Base-by-base conservation (phyloP, 2,113 vertebrate genomes). In the Dolichallabes microphthalmus region DNA sequence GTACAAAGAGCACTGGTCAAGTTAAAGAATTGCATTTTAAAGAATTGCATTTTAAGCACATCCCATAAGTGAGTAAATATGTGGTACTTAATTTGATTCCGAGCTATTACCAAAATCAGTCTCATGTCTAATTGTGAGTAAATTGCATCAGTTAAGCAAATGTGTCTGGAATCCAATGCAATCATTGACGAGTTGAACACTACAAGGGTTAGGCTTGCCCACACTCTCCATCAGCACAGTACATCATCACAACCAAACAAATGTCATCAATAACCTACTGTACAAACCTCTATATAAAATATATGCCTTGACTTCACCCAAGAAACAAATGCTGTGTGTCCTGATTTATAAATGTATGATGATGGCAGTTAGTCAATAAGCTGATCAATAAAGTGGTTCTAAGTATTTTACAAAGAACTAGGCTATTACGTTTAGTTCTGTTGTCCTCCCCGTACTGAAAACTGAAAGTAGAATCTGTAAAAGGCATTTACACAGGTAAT, bases 101-200 rank as follows among this genome's bases (percentile, higher is more conserved):
- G 10, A 30, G 3, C 81, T 71, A 30, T 82, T 58, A 32, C 19
- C 2, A 20, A 71, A 71, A 25, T 71, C 64, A 30, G 20, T 55
- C 66, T 39, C 25, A 15, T 55, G 35, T 71, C 20, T 57, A 32
- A 27, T 82, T 55, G 39, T 19, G n/a, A 53, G 27, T 25, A 68
- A 68, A 53, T 20, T 58, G 55, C 20, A 60, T 35, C 76, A 60
- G 76, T 78, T 78, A 58, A 35, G 30, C 53, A 60, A 83, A 83
- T 50, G 22, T 60, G 39, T 83, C 55, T 74, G 57, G 32, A 74
- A 73, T 45, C 0, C 15, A 2, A 60, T 25, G 53, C 82, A 19
- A 60, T 58, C 11, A 11, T 30, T 39, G 53, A 50, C n/a, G 73
- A 39, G 55, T 25, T 19, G 12, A 32, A 60, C 71, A 50, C 35